Percentiles rank a stretch among this genome's conserved stretches.
Evolutionary conservation across 2,888 invertebrate species (phyloP).

Genomic region (Cheilosia vernalis): DNA sequence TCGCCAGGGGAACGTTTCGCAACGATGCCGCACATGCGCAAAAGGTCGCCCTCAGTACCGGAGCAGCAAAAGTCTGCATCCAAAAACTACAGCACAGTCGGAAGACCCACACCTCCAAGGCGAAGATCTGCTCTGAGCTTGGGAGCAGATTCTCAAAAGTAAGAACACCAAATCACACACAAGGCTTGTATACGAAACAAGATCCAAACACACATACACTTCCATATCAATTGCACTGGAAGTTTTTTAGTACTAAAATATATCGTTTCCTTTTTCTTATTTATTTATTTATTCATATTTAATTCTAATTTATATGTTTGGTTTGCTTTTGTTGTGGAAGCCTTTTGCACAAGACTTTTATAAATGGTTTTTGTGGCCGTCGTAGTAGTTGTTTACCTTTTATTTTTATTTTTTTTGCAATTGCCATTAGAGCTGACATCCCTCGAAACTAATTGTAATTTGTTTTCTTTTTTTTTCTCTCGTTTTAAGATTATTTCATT

Average conservation of each 20-base stretch:
- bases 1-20: slow-evolving; percentile 87
- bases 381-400: slow-evolving; percentile 49
- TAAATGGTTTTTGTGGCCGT: slow-evolving; percentile 51
- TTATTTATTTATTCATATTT: slow-evolving; percentile 45
- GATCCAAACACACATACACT: slow-evolving; percentile 40
- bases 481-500: slow-evolving; percentile 35
- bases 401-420: slow-evolving; percentile 41
- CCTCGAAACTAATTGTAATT: slow-evolving; percentile 54
- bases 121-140: slow-evolving; percentile 86
- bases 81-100: slow-evolving; percentile 85
- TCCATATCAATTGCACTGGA: slow-evolving; percentile 63
- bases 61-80: slow-evolving; percentile 86
- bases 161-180: slow-evolving; percentile 76
- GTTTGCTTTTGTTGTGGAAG: slow-evolving; percentile 70
- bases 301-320: slow-evolving; percentile 57
- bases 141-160: slow-evolving; percentile 81
- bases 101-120: slow-evolving; percentile 85
- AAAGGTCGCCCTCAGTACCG: slow-evolving; percentile 84
- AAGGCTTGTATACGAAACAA: slow-evolving; percentile 59
- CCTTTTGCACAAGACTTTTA: slow-evolving; percentile 34
- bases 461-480: slow-evolving; percentile 27
- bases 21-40: slow-evolving; percentile 86
- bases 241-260: slow-evolving; percentile 30
- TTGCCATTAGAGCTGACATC: slow-evolving; percentile 25
- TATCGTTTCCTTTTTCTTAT: slow-evolving; percentile 47